Conservation (phyloP, 1,140 invertebrate species). For the Trichoplusia ni region DNA sequence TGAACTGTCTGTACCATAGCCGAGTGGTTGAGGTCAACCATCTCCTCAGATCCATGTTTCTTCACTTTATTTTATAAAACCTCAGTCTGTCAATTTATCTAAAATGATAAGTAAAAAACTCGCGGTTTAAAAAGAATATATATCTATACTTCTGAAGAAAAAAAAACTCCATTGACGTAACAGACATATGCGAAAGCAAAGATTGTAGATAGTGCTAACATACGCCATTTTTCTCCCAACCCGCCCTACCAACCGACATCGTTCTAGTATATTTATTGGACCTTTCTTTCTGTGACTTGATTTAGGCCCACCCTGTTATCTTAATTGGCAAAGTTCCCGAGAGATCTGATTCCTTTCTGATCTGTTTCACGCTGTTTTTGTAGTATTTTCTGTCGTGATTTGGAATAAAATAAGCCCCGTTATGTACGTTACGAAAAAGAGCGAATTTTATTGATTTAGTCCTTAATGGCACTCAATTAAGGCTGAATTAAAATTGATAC, state of each 20-base stretch:
- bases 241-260: constrained; percentile 53
- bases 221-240: constrained; percentile 66
- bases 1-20: no score
- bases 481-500: no score
- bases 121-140: no score
- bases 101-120: no score
- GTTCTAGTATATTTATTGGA: constrained; percentile 66
- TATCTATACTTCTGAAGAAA: not conserved
- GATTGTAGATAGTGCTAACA: constrained; percentile 54
- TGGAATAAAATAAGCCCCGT: constrained; percentile 5
- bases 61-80: no score
- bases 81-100: no score
- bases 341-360: constrained; percentile 20
- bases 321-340: constrained; percentile 62
- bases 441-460: no score
- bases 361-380: constrained; percentile 12
- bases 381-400: constrained; percentile 5
- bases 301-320: constrained; percentile 60
- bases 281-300: constrained; percentile 63
- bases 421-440: not conserved
- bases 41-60: no score
- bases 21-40: no score
- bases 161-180: constrained; percentile 39
- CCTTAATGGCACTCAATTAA: no score
- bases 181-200: constrained; percentile 46